Percentiles rank a stretch among this genome's conserved stretches.
Evolutionary conservation across 2,888 invertebrate genomes (phyloP).

Genomic region (Drosophila sordidapex): DNA sequence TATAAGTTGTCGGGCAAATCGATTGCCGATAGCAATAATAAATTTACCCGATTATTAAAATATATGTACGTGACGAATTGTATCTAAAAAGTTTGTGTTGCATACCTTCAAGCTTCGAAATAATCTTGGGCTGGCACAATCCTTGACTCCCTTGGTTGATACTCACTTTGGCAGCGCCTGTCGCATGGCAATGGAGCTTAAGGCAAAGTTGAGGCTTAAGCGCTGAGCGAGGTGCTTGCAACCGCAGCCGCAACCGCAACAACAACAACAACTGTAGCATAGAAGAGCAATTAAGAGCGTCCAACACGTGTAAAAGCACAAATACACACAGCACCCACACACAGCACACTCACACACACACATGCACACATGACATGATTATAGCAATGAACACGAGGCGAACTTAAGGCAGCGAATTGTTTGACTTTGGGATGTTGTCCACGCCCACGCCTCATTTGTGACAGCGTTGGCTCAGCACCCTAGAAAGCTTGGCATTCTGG

Average conservation of each 20-base stretch:
- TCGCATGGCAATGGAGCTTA: not conserved
- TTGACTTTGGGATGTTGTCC: constrained; percentile 29
- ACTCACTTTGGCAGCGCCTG: constrained; percentile 9
- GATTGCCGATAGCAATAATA: not conserved
- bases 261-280: constrained; percentile 36
- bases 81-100: not conserved
- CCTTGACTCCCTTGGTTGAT: not conserved
- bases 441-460: constrained; percentile 13
- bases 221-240: constrained; percentile 29
- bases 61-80: not conserved
- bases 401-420: constrained; percentile 35
- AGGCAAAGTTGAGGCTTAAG: constrained; percentile 21
- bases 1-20: not conserved
- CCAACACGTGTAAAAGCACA: constrained; percentile 53
- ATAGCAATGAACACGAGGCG: constrained; percentile 49
- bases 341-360: constrained; percentile 12
- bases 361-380: constrained; percentile 61
- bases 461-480: constrained; percentile 2
- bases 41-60: not conserved
- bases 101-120: not conserved
- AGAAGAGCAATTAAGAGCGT: constrained; percentile 71
- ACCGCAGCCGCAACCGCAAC: constrained; percentile 29
- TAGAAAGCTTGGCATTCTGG: not conserved
- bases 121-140: not conserved
- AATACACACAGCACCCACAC: constrained; percentile 7